Base-by-base conservation (phyloP, 2,113 vertebrate genomes). In the Chrysochloris asiatica region DNA sequence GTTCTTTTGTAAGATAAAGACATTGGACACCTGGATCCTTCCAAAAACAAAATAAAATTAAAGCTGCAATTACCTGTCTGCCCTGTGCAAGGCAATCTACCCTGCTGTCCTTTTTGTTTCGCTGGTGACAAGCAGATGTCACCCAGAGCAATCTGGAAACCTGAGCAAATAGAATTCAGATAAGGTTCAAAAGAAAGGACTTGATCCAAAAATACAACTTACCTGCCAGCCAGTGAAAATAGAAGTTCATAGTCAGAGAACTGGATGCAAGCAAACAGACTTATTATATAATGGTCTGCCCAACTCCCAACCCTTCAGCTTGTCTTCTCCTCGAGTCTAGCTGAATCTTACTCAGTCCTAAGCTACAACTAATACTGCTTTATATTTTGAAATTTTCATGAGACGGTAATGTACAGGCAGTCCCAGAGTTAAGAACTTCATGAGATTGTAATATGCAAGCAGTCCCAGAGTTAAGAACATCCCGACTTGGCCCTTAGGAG, bases 31-130 rank as follows among this genome's bases (percentile, higher is more conserved):
- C 96, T 98, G 97, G 97, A 97, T 97, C 95, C 87, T 93, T 97
- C 92, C 95, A 97, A 97, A 97, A 98, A 95, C 96, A 97, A 97
- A 97, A 97, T 95, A 96, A 96, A 98, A 98, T 97, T 97, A 97
- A 98, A 97, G 91, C 86, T 94, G 95, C 96, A 97, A 98, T 97
- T 97, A 97, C 96, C 88, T 95, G 95, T 97, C 97, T 97, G 88
- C 76, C 92, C 87, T 83, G 83, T 85, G 94, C 93, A 95, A 97
- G 83, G 73, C 92, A 94, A 91, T 94, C 95, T 95, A 92, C 47
- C 13, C 47, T 41, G 56, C 86, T 63, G 4, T 21, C 93, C 92
- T 95, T 92, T 94, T 14, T 90, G 33, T 0, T 52, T 93, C 63
- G 83, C 79, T 94, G 82, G 92, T 95, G 59, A 96, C 89, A 59